phyloP scores from a whole-genome alignment of 2,797 vertebrate genomes.

The Choloepus didactylus region DNA sequence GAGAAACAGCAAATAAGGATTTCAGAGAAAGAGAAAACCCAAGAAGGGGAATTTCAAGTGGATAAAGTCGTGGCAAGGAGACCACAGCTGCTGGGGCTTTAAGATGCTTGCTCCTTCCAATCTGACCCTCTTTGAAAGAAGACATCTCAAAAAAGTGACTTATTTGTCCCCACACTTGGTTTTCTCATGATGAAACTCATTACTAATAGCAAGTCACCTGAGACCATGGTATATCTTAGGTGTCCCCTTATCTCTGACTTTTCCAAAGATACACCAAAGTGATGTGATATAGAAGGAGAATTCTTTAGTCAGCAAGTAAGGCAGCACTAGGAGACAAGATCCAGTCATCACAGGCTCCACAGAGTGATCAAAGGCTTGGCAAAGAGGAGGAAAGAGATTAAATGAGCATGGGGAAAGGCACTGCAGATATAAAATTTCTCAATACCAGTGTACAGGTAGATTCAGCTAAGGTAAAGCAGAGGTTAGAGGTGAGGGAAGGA shows the following conservation, averaged over 20 bases:
- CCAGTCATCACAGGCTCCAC: neutral
- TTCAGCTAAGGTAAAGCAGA: neutral
- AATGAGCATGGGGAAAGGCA: neutral
- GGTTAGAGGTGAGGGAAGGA: neutral
- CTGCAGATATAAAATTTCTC: neutral
- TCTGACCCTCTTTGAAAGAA: neutral
- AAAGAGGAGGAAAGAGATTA: neutral
- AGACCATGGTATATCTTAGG: neutral
- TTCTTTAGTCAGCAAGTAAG: neutral
- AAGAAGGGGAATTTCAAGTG: conserved; percentile 12
- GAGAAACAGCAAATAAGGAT: neutral
- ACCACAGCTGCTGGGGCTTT: neutral
- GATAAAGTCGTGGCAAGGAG: neutral
- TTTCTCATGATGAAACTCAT: neutral
- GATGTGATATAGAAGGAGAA: neutral
- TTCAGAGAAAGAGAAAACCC: neutral
- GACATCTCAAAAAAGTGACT: neutral
- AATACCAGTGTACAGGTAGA: neutral
- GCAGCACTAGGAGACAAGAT: neutral
- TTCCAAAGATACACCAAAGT: neutral
- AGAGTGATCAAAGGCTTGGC: neutral
- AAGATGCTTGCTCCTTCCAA: neutral
- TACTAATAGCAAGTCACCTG: neutral
- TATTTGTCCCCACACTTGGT: neutral
- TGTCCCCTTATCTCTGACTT: neutral